Conservation (phyloP, 2,797 vertebrate species). For the Notolabrus celidotus region DNA sequence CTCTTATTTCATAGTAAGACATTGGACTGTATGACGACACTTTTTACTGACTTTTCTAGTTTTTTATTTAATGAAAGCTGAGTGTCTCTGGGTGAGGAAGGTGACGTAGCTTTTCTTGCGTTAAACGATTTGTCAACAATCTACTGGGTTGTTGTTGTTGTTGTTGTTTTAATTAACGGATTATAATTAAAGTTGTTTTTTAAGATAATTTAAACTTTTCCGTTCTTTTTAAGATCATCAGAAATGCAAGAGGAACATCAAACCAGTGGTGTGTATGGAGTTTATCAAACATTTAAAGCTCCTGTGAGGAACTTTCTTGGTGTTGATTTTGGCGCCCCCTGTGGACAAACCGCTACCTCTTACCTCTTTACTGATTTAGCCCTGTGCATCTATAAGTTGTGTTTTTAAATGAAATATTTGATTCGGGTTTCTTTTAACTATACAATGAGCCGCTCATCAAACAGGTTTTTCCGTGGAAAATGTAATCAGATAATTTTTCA, state of each 20-base stretch:
- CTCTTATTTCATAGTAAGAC: not conserved
- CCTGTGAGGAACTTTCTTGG: too few species aligned
- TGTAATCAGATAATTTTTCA: too few species aligned
- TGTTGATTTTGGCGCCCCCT: too few species aligned
- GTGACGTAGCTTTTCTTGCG: slow-evolving; percentile 37
- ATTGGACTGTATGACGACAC: slow-evolving; percentile 7
- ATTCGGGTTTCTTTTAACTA: too few species aligned
- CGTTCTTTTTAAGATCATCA: not conserved
- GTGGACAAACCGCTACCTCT: too few species aligned
- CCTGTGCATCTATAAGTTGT: too few species aligned
- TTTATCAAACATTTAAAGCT: too few species aligned
- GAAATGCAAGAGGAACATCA: not conserved
- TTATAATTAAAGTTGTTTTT: slow-evolving; percentile 74
- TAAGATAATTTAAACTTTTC: slow-evolving; percentile 43
- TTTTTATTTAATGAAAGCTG: slow-evolving; percentile 58
- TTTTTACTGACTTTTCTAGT: slow-evolving; percentile 32
- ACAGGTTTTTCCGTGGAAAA: too few species aligned
- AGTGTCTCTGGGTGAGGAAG: slow-evolving; percentile 48
- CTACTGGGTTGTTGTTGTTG: slow-evolving; percentile 31
- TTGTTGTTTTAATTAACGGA: slow-evolving; percentile 36
- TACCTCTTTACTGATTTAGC: too few species aligned
- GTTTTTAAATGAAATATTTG: too few species aligned
- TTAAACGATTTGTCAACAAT: slow-evolving; percentile 22
- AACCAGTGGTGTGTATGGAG: too few species aligned
- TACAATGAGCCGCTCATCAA: too few species aligned